phyloP scores from a whole-genome alignment of 2,113 vertebrate genomes.

The Cryptomyrus ogoouensis region DNA sequence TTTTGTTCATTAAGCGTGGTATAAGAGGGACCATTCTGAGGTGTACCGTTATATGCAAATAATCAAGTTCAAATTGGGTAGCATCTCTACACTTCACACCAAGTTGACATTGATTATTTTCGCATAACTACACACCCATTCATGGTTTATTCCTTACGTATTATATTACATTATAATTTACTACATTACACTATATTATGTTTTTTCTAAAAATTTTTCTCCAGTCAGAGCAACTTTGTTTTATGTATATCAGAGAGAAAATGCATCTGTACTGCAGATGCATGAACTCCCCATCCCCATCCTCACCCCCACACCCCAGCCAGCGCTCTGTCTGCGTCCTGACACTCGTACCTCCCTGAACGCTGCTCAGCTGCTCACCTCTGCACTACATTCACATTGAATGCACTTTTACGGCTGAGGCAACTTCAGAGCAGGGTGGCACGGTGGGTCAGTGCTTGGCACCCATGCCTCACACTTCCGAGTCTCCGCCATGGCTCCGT shows the following conservation, averaged over 20 bases:
- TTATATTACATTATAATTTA: not conserved
- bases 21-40: too few species aligned
- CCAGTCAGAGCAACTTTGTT: not conserved
- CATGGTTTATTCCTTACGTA: not conserved
- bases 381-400: not conserved
- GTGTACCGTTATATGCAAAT: too few species aligned
- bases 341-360: not conserved
- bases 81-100: too few species aligned
- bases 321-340: not conserved
- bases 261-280: not conserved
- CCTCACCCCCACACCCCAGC: not conserved
- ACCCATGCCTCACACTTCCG: too few species aligned
- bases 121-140: too few species aligned
- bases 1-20: too few species aligned
- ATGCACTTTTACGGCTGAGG: not conserved
- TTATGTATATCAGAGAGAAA: not conserved
- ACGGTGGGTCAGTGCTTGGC: too few species aligned
- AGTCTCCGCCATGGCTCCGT: not conserved
- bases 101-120: too few species aligned
- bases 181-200: not conserved
- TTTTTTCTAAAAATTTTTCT: not conserved
- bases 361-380: not conserved
- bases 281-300: not conserved
- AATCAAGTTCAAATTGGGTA: too few species aligned
- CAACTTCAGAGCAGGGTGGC: not conserved